Evolutionary conservation across 1,140 invertebrate genomes (phyloP), one percentile per base, ranked within the genome.

Genomic region (Pseudoatta argentina): DNA sequence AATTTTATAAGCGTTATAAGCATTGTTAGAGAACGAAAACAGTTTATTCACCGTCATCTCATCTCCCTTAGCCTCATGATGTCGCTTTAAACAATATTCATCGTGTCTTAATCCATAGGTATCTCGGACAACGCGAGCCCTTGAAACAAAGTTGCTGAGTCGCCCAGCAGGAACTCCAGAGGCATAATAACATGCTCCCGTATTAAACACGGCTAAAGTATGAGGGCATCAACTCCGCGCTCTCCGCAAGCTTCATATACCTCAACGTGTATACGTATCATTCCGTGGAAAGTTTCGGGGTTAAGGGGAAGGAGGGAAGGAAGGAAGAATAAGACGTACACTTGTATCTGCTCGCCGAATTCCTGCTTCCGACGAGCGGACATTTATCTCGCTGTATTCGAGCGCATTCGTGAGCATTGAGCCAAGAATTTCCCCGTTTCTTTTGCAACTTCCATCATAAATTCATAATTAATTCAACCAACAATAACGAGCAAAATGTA

Each of bases 71-170:
- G 18, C 44, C 39, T 21, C 69, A 3, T 24, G 27, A 82, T 24
- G 10, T 24, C 18, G 53, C 39, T 82, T 61, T 73, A 61, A 83
- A 63, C 27, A 27, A 75, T 61, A 82, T 83, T 83, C 69, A 73
- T 34, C 53, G 57, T n/a, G 16, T 59, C 59, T 89, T 89, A 89
- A 89, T 89, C 85, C 76, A 82, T 10, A 79, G 78, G 81, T 89
- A 73, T 61, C 61, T 48, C 44, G 71, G 78, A 86, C 88, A 88
- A 88, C 83, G 73, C 53, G 67, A 86, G 83, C 77, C 83, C 86
- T 91, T 91, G 89, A 88, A 90, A 91, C 89, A 91, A 91, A 91
- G 86, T 91, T 90, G 66, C 44, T 57, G 44, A 75, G 64, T 85
- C 57, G 77, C 69, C 51, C n/a, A 24, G 44, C 63, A 64, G 76